Base-by-base conservation (phyloP, 2,113 vertebrate genomes). In the Recurvirostra avosetta region DNA sequence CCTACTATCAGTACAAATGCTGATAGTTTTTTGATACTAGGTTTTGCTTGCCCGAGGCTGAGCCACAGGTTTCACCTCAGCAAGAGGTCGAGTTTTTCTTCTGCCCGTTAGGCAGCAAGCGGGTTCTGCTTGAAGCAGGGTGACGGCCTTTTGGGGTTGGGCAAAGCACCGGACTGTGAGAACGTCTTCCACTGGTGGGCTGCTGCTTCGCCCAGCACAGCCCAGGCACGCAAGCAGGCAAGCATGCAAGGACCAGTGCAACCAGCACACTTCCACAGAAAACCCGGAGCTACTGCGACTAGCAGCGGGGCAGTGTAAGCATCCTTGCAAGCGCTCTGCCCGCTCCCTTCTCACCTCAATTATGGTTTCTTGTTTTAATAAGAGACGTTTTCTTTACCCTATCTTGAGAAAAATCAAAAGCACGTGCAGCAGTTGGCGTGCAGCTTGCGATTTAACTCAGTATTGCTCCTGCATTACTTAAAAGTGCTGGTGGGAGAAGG, bases 331-430 rank as follows among this genome's bases (percentile, higher is more conserved):
- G n/a, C 2, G 6, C n/a, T 29, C 65, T 45, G 34, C 32, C 6
- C 4, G 45, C 86, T 93, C 45, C 65, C 68, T 89, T 55, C 76
- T 82, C 25, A 3, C 50, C 56, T 70, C 50, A 73, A 0, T 23
- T 45, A 63, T 0, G 0, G 23, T 5, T 86, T 86, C 94, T 88
- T 83, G 76, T 22, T 79, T 43, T n/a, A 83, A 41, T 9, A 49
- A 68, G 61, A 86, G 40, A 27, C 12, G 2, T 89, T 94, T 93
- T 70, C 50, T 91, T 65, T 45, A 43, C 58, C n/a, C 27, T 74
- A 6, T n/a, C 70, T 63, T 15, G 47, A 87, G 36, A 66, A 90
- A 73, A 92, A 92, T 74, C 53, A 67, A 85, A 92, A 92, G 83
- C 74, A 74, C 2, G 0, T 40, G 53, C 65, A 53, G 70, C 13